phyloP scores from a whole-genome alignment of 2,888 invertebrate species.

The Gastrophysa polygoni region DNA sequence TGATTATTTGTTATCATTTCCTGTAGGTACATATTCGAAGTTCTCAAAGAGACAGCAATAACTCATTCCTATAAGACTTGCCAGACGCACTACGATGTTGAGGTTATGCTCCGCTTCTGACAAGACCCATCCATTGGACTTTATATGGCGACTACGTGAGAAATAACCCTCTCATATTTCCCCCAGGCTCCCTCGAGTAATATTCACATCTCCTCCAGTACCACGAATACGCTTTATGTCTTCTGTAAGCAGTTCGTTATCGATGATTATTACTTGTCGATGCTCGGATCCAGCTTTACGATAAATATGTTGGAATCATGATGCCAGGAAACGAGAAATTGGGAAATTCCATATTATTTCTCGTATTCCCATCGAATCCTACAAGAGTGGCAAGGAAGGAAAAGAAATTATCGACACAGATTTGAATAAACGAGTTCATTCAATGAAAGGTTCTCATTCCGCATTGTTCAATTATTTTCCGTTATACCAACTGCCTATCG shows the following conservation, averaged over 20 bases:
- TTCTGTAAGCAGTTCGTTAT: slow-evolving; percentile 51
- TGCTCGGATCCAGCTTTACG: slow-evolving; percentile 35
- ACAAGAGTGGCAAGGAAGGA: too few species aligned
- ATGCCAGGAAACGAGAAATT: not conserved
- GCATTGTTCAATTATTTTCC: too few species aligned
- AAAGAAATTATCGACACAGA: too few species aligned
- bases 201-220: slow-evolving; percentile 53
- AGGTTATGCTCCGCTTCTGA: slow-evolving; percentile 52
- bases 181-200: slow-evolving; percentile 53
- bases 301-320: slow-evolving; percentile 26
- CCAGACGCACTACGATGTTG: slow-evolving; percentile 45
- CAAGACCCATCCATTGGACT: slow-evolving; percentile 52
- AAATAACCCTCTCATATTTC: slow-evolving; percentile 55
- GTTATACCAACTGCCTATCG: too few species aligned
- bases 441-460: too few species aligned
- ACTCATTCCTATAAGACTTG: slow-evolving; percentile 27
- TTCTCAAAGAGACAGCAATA: not conserved
- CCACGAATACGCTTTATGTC: slow-evolving; percentile 50
- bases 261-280: slow-evolving; percentile 55
- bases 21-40: not conserved
- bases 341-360: not conserved
- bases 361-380: not conserved
- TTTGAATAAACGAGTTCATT: too few species aligned
- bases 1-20: too few species aligned
- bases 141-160: slow-evolving; percentile 52